phyloP scores from a whole-genome alignment of 2,797 vertebrate species.

The Podarcis siculus region DNA sequence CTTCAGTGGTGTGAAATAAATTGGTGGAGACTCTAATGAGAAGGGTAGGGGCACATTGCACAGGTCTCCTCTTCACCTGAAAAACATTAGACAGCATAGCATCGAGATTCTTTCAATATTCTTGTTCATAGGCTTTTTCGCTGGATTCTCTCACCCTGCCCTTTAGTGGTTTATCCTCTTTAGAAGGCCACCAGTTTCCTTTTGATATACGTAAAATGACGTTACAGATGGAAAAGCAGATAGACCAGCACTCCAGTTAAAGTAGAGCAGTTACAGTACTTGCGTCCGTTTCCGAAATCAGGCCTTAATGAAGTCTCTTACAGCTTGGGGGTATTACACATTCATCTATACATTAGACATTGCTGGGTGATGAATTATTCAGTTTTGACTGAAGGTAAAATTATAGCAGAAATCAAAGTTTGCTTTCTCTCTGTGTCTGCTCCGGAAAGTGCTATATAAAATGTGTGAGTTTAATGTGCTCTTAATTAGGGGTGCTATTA shows the following conservation, averaged over 20 bases:
- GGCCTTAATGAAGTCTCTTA: slow-evolving; percentile 3
- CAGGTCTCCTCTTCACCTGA: neutral
- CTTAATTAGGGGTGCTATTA: slow-evolving; percentile 30
- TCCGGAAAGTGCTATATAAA: slow-evolving; percentile 19
- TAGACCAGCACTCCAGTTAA: neutral
- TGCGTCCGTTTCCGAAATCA: neutral
- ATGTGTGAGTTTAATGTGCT: slow-evolving; percentile 24
- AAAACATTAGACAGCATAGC: neutral
- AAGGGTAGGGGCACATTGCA: neutral
- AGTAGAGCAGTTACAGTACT: neutral
- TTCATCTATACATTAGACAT: neutral
- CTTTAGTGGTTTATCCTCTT: neutral
- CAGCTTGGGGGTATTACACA: neutral
- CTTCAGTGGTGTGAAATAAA: too few species aligned
- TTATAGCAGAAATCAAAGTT: slow-evolving; percentile 32
- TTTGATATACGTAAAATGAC: too few species aligned
- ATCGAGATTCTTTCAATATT: neutral
- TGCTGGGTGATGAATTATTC: slow-evolving; percentile 17
- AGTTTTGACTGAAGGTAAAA: slow-evolving; percentile 27
- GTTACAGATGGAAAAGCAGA: neutral
- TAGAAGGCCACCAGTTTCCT: neutral
- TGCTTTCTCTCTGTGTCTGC: neutral
- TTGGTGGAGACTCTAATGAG: too few species aligned
- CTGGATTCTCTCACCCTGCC: neutral
- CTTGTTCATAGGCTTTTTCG: neutral